Evolutionary conservation across 2,113 vertebrate species (phyloP).

Genomic region (Anolis carolinensis): DNA sequence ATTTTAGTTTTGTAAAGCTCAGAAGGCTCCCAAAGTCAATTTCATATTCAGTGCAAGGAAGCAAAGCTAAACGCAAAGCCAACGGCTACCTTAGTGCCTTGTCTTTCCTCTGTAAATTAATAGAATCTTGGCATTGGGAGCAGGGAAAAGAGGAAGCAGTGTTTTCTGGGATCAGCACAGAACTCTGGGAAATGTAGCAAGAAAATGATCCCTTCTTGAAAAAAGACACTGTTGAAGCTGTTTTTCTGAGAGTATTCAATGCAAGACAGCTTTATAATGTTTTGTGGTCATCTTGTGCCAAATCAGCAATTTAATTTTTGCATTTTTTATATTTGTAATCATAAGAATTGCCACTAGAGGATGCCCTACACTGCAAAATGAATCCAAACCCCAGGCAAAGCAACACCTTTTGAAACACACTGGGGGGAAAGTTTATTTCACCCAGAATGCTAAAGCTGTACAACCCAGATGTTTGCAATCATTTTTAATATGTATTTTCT

Average conservation of each 20-base stretch:
- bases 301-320: not conserved
- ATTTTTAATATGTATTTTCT: not conserved
- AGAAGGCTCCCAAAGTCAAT: no score
- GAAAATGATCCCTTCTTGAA: not conserved
- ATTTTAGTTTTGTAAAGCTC: no score
- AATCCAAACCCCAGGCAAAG: not conserved
- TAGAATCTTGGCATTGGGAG: no score
- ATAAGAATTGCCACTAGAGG: slow-evolving; percentile 38
- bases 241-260: not conserved
- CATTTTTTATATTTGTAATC: rapidly evolving
- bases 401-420: not conserved
- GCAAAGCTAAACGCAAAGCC: no score
- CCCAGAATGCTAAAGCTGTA: not conserved
- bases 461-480: not conserved
- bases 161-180: no score
- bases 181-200: no score
- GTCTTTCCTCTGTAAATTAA: no score
- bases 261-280: not conserved
- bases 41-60: no score
- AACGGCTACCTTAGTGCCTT: no score
- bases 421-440: not conserved
- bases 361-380: slow-evolving; percentile 23
- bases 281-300: not conserved
- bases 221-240: not conserved
- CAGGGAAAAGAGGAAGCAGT: no score